Conservation (phyloP, 2,888 invertebrate species). For the Chrysopilus asiliformis region DNA sequence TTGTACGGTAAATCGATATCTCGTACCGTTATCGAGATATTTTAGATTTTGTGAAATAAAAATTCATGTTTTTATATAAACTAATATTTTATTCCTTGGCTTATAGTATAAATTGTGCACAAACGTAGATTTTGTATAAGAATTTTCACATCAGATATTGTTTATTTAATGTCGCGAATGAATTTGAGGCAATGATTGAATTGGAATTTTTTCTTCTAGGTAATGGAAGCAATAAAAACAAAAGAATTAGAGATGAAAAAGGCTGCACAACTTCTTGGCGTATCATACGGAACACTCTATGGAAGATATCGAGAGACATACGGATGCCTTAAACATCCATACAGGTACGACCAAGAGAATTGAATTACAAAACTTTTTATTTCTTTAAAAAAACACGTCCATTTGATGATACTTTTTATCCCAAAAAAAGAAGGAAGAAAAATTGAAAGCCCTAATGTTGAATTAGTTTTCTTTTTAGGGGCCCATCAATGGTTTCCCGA, state of each 20-base stretch:
- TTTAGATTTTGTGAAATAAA: too few relatives aligned
- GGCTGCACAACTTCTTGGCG: constrained; percentile 77
- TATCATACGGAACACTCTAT: constrained; percentile 82
- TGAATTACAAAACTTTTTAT: not conserved
- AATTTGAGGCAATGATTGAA: too few relatives aligned
- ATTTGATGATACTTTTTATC: not conserved
- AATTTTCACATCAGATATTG: too few relatives aligned
- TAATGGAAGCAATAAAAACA: constrained; percentile 80
- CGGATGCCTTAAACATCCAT: constrained; percentile 76
- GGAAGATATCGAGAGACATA: constrained; percentile 81
- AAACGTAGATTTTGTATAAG: too few relatives aligned
- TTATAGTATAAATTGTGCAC: too few relatives aligned
- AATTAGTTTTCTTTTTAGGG: too few relatives aligned
- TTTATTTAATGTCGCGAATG: too few relatives aligned
- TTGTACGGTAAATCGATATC: not conserved
- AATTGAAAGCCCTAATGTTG: too few relatives aligned
- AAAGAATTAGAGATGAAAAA: constrained; percentile 90
- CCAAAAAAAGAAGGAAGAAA: not conserved
- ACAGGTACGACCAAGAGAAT: constrained; percentile 42
- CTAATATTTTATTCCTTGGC: too few relatives aligned
- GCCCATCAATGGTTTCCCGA: constrained; percentile 16
- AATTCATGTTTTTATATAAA: too few relatives aligned
- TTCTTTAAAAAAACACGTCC: not conserved
- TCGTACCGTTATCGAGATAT: too few relatives aligned
- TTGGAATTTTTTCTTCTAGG: constrained; percentile 34